Percentiles rank a stretch among this genome's conserved stretches.
Evolutionary conservation across 2,888 invertebrate species (phyloP).

Genomic region (Polia nebulosa): DNA sequence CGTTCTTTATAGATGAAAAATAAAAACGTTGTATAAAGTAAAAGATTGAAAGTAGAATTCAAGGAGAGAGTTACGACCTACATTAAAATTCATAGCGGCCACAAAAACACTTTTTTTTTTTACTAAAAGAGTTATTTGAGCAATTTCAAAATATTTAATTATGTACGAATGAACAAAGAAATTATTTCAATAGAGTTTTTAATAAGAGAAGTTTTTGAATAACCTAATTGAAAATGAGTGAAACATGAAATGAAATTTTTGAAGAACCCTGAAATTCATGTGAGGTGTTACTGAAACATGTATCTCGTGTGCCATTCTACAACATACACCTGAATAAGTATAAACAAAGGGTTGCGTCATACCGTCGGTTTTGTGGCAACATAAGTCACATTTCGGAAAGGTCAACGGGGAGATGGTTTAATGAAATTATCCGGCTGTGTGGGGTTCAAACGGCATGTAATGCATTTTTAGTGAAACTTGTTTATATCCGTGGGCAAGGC

Average conservation of each 20-base stretch:
- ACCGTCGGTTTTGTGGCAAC: conserved; percentile 41
- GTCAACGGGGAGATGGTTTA: conserved; percentile 51
- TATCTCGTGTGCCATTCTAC: conserved; percentile 15
- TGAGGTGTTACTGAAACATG: conserved; percentile 15
- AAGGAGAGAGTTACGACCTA: conserved; percentile 49
- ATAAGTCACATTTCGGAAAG: conserved; percentile 55
- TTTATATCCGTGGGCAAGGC: conserved; percentile 58
- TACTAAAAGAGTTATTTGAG: conserved; percentile 30
- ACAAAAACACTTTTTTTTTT: conserved; percentile 51
- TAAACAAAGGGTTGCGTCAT: conserved; percentile 40
- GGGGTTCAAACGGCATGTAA: conserved; percentile 63
- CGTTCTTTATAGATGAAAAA: conserved; percentile 17
- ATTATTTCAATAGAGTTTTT: conserved; percentile 3
- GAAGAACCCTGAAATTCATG: conserved; percentile 1
- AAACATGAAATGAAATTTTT: conserved; percentile 1
- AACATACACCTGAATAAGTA: conserved; percentile 14
- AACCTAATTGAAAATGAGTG: not conserved
- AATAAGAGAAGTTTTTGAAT: conserved; percentile 13
- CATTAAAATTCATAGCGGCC: conserved; percentile 55
- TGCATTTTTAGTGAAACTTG: conserved; percentile 69
- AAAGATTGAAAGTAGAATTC: conserved; percentile 40
- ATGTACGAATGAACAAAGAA: conserved; percentile 29
- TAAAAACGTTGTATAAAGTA: conserved; percentile 17
- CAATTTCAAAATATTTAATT: conserved; percentile 42
- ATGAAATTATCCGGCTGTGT: conserved; percentile 63